A percentile compares a stretch with the other conserved stretches of the same genome.
Evolutionary conservation across 2,113 vertebrate species (phyloP).

Genomic region (Pseudonaja textilis): DNA sequence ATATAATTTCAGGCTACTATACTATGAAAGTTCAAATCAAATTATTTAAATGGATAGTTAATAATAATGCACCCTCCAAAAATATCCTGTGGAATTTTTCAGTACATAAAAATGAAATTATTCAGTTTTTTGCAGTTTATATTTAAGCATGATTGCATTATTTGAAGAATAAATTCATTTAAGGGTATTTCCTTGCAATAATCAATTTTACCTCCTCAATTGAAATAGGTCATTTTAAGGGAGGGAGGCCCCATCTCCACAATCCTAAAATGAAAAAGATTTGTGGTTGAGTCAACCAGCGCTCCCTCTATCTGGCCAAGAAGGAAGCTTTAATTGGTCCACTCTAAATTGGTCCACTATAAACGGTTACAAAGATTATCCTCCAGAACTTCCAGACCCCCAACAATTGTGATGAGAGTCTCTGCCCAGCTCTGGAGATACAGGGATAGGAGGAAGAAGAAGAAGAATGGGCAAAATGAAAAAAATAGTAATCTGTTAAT

Average conservation of each 20-base stretch:
- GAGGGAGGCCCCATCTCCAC: background rate
- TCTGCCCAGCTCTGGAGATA: background rate
- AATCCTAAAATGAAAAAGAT: background rate
- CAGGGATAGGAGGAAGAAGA: background rate
- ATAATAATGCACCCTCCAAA: background rate
- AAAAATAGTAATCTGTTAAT: background rate
- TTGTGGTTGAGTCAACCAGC: background rate
- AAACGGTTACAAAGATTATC: background rate
- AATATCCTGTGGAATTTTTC: background rate
- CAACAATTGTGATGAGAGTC: background rate
- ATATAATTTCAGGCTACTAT: conserved; percentile 11
- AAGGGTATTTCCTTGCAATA: background rate
- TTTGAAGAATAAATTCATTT: background rate
- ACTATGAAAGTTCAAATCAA: conserved; percentile 19
- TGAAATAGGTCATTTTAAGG: background rate
- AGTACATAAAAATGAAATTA: conserved; percentile 13
- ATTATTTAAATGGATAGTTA: conserved; percentile 6
- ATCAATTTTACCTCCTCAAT: background rate
- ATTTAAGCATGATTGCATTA: background rate
- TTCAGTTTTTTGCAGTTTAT: background rate
- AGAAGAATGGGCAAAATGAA: background rate
- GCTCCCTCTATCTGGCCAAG: background rate
- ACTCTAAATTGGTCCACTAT: background rate
- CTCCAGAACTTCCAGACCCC: background rate
- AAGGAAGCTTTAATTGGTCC: background rate